These are phyloP conservation scores for Periophthalmus modestus DNA, from an alignment of 2,113 vertebrate genomes.

Conservation along the genomic window DNA sequence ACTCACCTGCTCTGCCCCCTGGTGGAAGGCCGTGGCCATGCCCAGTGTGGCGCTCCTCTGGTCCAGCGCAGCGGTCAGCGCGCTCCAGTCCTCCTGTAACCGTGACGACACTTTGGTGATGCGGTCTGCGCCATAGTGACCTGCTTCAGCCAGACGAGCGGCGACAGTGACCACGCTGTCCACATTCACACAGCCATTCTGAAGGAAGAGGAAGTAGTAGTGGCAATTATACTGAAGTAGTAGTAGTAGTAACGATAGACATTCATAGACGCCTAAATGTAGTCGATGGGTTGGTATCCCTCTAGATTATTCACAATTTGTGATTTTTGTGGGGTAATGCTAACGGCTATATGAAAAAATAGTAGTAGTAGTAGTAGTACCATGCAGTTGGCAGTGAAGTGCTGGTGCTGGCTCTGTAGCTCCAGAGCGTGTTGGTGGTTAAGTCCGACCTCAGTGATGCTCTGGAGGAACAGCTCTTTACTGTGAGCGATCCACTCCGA, in stretches of 20 bases:
- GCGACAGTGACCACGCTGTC: constrained; percentile 97
- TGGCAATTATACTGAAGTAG: not conserved
- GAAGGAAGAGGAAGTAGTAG: constrained; percentile 1
- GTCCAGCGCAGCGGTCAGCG: constrained; percentile 89
- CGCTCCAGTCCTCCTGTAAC: constrained; percentile 97
- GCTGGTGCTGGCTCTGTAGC: constrained; percentile 96
- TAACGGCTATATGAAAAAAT: not conserved
- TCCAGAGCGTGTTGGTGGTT: constrained; percentile 94
- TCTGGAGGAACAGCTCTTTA: constrained; percentile 94
- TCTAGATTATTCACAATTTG: too few relatives aligned
- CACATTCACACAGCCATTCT: constrained; percentile 99
- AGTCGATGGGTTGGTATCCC: too few relatives aligned
- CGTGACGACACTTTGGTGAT: constrained; percentile 91
- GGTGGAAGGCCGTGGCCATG: constrained; percentile 96
- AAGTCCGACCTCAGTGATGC: constrained; percentile 91
- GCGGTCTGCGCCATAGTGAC: constrained; percentile 93
- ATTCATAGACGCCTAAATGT: too few relatives aligned
- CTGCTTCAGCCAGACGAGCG: constrained; percentile 86
- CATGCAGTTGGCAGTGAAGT: constrained; percentile 99
- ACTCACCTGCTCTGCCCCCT: constrained; percentile 96
- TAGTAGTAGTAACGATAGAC: not conserved
- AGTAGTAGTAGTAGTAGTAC: too few relatives aligned
- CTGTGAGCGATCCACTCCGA: constrained; percentile 99
- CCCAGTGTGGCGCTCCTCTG: constrained; percentile 93
- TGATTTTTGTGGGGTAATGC: too few relatives aligned